Base-by-base conservation (phyloP, 2,888 invertebrate species). In the Drosophila prostipennis region DNA sequence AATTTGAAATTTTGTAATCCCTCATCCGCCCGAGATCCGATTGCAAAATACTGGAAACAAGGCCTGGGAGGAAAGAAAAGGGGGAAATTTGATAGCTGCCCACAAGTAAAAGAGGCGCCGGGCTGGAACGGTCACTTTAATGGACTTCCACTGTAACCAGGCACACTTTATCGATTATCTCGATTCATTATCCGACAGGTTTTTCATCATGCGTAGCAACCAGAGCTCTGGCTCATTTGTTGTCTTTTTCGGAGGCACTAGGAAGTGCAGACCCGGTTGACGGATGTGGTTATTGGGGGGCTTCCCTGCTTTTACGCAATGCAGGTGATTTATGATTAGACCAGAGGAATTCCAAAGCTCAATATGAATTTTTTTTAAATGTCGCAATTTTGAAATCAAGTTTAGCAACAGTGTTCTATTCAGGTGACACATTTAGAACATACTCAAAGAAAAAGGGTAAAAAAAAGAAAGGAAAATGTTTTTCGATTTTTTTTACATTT, bases 1-100 rank as follows among this genome's bases (percentile, higher is more conserved):
- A 75, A 80, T 84, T 71, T 65, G 54, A 58, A 86, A 83, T 75
- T 75, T 78, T 74, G 80, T 55, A 74, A 72, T 76, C 72, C 77
- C 59, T 52, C 55, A 46, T 37, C 39, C 45, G 56, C 34, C 26
- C 34, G 16, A 59, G 55, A 52, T 52, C 58, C 56, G 58, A 68
- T 64, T 59, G 72, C 67, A 56, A 67, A 73, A 64, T 58, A 54
- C 37, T 40, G 6, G 40, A 46, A 39, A 49, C 55, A 40, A 48
- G 49, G 40, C 72, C 36, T 11, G 36, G n/a, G 36, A 32, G 26
- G 40, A 0, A 29, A 61, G 39, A 55, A 39, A 6, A 1, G 6
- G 16, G 26, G 29, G 71, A 71, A 56, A 71, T 52, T 61, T 46
- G 70, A 71, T 71, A 71, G 53, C 49, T 36, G 54, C 40, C 39